Evolutionary conservation across 2,888 invertebrate genomes (phyloP).

Genomic region (Lasioglossum lativentre): DNA sequence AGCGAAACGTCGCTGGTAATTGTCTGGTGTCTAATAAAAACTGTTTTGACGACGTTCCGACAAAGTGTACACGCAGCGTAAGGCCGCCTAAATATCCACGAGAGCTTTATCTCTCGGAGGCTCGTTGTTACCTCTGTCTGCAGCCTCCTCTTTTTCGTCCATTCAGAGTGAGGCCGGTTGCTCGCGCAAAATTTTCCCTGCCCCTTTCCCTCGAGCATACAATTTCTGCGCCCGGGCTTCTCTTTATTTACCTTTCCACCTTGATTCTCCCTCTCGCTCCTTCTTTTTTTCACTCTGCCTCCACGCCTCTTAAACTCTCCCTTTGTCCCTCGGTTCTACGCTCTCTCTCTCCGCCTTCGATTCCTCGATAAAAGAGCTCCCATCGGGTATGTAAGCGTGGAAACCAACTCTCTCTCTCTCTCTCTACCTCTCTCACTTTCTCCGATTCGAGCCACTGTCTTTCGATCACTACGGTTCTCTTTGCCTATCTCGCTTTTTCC

Average conservation of each 20-base stretch:
- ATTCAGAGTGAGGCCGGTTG: conserved; percentile 23
- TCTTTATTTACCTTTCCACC: conserved; percentile 55
- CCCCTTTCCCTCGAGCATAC: conserved; percentile 21
- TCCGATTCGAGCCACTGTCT: not conserved
- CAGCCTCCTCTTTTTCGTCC: conserved; percentile 34
- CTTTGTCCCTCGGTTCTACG: conserved; percentile 43
- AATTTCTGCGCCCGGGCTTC: conserved; percentile 38
- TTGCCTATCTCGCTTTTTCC: conserved; percentile 28
- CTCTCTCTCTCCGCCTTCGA: conserved; percentile 39
- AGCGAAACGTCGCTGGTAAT: too few species aligned
- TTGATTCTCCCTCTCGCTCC: conserved; percentile 16
- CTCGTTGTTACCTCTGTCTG: conserved; percentile 44
- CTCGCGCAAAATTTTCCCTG: conserved; percentile 37
- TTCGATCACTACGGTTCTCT: not conserved
- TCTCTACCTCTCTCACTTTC: not conserved
- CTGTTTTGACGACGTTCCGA: not conserved
- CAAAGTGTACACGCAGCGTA: not conserved
- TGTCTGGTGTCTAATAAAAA: not conserved
- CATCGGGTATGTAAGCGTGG: conserved; percentile 40
- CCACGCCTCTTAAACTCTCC: conserved; percentile 43
- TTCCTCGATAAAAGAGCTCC: conserved; percentile 49
- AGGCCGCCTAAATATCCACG: conserved; percentile 42
- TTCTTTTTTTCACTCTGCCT: not conserved
- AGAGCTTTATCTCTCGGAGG: conserved; percentile 53
- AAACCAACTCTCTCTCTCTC: conserved; percentile 25